Conservation (phyloP, 2,888 invertebrate species). For the Drosophila gaucha region DNA sequence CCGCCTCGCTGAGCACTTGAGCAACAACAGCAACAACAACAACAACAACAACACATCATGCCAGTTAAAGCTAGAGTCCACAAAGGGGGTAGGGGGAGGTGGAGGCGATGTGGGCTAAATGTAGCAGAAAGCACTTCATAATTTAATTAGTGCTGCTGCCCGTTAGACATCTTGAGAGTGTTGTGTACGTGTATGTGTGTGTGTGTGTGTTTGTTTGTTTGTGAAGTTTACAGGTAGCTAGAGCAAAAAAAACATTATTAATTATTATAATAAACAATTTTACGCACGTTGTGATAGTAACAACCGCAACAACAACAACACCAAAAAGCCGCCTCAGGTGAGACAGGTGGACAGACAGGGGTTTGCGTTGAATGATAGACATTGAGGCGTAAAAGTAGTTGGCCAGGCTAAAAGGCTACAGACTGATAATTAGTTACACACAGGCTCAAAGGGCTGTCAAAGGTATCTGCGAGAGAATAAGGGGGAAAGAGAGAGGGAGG, state of each 20-base stretch:
- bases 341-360: too few species aligned
- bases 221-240: conserved; percentile 19
- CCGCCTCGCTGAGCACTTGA: conserved; percentile 65
- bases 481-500: neutral
- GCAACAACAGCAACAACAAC: conserved; percentile 27
- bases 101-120: conserved; percentile 47
- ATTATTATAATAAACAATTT: conserved; percentile 68
- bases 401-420: conserved; percentile 6
- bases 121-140: conserved; percentile 74
- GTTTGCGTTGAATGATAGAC: conserved; percentile 3
- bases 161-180: conserved; percentile 38
- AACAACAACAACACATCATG: conserved; percentile 12
- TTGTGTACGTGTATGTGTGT: conserved; percentile 9
- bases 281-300: conserved; percentile 50
- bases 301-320: conserved; percentile 26
- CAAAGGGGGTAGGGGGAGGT: neutral
- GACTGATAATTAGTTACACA: neutral
- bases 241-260: conserved; percentile 47
- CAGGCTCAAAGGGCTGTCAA: neutral
- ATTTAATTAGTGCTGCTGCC: conserved; percentile 72
- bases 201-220: conserved; percentile 12
- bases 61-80: conserved; percentile 24
- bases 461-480: neutral
- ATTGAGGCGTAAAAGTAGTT: conserved; percentile 5
- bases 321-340: neutral